Conservation (phyloP, 2,888 invertebrate genomes). For the Cybosia mesomella region DNA sequence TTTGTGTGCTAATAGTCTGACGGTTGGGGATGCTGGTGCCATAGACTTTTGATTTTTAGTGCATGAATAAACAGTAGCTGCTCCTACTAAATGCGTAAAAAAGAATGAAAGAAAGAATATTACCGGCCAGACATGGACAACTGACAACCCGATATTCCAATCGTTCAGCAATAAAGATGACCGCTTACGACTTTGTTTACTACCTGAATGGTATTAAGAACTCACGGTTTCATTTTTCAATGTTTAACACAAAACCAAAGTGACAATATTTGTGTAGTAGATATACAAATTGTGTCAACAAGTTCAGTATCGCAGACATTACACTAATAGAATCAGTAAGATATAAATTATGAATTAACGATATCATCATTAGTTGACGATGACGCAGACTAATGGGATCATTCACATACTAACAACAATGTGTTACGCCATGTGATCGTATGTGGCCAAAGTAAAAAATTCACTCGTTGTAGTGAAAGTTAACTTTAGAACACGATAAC, state of each 20-base stretch:
- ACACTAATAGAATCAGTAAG: not conserved
- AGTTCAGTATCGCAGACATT: not conserved
- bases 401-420: conserved; percentile 9
- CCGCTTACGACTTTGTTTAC: not conserved
- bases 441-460: conserved; percentile 2
- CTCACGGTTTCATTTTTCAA: not conserved
- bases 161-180: not conserved
- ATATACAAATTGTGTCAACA: not conserved
- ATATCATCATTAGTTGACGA: conserved; percentile 1
- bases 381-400: conserved; percentile 11
- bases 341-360: conserved; percentile 1
- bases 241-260: not conserved
- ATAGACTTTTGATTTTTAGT: too few relatives aligned
- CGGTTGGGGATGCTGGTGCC: too few relatives aligned
- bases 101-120: too few relatives aligned
- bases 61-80: too few relatives aligned
- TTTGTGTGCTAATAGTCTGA: too few relatives aligned
- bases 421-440: conserved; percentile 6
- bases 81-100: too few relatives aligned
- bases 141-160: too few relatives aligned
- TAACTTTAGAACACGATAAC: not conserved
- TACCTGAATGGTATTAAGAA: not conserved
- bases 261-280: not conserved
- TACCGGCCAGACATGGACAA: too few relatives aligned
- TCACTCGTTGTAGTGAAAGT: conserved; percentile 5